phyloP scores from a whole-genome alignment of 2,888 invertebrate species.

The Torymus tubicola region DNA sequence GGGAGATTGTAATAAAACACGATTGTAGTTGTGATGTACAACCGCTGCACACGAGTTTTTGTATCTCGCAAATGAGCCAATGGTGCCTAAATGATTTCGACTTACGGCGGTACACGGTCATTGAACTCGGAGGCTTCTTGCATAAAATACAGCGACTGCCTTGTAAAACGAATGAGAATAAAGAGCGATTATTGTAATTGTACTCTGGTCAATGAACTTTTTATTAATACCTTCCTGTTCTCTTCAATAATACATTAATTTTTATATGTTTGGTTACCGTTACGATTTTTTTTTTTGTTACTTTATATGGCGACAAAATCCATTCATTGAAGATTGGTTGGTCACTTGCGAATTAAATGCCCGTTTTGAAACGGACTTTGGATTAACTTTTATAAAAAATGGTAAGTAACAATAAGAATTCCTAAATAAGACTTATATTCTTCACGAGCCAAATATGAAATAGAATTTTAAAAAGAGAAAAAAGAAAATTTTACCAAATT shows the following conservation, averaged over 20 bases:
- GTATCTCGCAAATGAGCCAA: constrained; percentile 59
- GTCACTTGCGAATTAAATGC: too few species aligned
- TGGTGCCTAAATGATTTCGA: constrained; percentile 59
- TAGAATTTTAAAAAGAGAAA: too few species aligned
- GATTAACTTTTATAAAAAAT: too few species aligned
- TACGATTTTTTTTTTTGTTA: too few species aligned
- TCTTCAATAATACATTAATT: not conserved
- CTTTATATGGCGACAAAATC: too few species aligned
- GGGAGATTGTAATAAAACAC: constrained; percentile 39
- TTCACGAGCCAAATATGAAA: too few species aligned
- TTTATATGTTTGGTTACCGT: too few species aligned
- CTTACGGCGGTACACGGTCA: constrained; percentile 25
- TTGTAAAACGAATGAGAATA: constrained; percentile 54
- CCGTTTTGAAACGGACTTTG: too few species aligned
- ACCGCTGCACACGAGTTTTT: constrained; percentile 48
- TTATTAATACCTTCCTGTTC: not conserved
- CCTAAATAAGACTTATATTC: too few species aligned
- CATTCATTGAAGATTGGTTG: too few species aligned
- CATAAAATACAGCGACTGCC: constrained; percentile 51
- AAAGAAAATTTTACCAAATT: too few species aligned
- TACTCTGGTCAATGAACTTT: not conserved
- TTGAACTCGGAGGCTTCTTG: constrained; percentile 47
- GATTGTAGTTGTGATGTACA: constrained; percentile 35
- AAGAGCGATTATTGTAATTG: constrained; percentile 50
- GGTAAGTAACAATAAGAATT: too few species aligned